Conservation (phyloP, 2,797 vertebrate species). For the Sebastes baramenuke region DNA sequence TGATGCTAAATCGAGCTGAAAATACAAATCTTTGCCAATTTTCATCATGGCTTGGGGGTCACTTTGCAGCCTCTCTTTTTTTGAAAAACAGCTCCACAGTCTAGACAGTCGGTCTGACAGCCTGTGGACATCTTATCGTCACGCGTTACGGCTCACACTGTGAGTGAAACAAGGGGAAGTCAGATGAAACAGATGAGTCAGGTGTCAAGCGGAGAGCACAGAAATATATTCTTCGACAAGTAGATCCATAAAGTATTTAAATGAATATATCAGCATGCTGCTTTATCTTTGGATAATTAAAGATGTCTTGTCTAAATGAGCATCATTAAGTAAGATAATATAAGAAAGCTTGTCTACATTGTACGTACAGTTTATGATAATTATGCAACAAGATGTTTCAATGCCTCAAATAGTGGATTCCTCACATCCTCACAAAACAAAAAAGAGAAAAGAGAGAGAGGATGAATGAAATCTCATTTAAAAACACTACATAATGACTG, state of each 20-base stretch:
- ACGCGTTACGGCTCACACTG: constrained; percentile 11
- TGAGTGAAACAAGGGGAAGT: constrained; percentile 9
- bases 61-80: constrained; percentile 25
- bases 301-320: constrained; percentile 37
- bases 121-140: constrained; percentile 43
- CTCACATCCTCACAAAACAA: not conserved
- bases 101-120: constrained; percentile 25
- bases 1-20: constrained; percentile 78
- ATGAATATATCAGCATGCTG: not conserved
- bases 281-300: constrained; percentile 37
- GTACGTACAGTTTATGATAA: constrained; percentile 43
- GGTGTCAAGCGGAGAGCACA: not conserved
- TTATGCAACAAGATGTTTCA: constrained; percentile 52
- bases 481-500: constrained; percentile 66
- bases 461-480: constrained; percentile 68
- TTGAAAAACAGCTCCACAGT: constrained; percentile 9
- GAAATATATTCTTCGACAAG: not conserved
- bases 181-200: constrained; percentile 17
- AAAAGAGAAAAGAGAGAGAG: constrained; percentile 15
- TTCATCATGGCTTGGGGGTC: constrained; percentile 24
- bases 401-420: constrained; percentile 36
- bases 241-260: not conserved
- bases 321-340: constrained; percentile 51
- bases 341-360: constrained; percentile 43
- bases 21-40: constrained; percentile 57